Evolutionary conservation across 2,113 vertebrate genomes (phyloP).

Genomic region (Caretta caretta): DNA sequence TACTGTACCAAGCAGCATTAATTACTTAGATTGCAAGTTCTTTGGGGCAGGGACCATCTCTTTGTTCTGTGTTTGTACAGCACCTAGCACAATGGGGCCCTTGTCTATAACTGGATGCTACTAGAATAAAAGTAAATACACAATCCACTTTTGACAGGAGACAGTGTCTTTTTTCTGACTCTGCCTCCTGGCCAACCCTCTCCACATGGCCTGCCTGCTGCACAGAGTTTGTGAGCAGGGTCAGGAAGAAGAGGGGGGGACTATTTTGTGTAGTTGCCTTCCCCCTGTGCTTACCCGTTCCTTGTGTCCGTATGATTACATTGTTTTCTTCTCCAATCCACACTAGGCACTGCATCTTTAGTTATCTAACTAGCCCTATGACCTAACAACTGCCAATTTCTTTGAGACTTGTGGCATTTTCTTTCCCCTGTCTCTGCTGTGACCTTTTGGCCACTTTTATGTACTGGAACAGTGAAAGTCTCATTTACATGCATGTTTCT

Average conservation of each 20-base stretch:
- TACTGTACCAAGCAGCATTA: neutral
- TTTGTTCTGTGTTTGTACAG: neutral
- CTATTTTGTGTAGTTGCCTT: neutral
- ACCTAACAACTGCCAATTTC: neutral
- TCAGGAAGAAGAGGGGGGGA: neutral
- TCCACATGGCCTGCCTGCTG: neutral
- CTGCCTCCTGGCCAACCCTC: neutral
- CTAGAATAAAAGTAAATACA: neutral
- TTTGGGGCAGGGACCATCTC: neutral
- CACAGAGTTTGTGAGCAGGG: neutral
- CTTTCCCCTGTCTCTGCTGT: neutral
- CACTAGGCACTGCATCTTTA: rapidly evolving
- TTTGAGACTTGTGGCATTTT: neutral
- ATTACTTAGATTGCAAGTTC: neutral
- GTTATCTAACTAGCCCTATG: neutral
- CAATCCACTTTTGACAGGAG: neutral
- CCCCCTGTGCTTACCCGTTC: neutral
- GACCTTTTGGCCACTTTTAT: neutral
- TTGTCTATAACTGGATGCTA: neutral
- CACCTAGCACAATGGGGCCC: neutral
- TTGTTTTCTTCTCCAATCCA: neutral
- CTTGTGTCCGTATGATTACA: neutral
- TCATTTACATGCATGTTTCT: neutral
- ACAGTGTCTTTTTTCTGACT: neutral
- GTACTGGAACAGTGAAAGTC: neutral